These are phyloP conservation scores for Mimumesa dahlbomi DNA, from an alignment of 2,888 invertebrate species.

Conservation along the genomic window DNA sequence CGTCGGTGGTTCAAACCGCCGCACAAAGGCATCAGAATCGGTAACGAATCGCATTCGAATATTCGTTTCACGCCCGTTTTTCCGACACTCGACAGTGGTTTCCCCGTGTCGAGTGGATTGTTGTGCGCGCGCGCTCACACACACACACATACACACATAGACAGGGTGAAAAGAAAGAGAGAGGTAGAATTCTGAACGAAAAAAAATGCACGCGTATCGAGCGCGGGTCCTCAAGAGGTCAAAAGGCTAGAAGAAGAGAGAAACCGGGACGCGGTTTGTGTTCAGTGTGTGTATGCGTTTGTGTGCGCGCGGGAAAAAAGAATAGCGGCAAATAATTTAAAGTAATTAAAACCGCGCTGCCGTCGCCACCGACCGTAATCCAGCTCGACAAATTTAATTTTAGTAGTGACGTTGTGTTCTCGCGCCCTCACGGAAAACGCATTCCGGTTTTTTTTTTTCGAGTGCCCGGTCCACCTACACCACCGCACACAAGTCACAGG, in stretches of 20 bases:
- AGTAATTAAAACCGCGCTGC: conserved; percentile 70
- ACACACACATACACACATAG: neutral
- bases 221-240: conserved; percentile 5
- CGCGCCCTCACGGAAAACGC: conserved; percentile 34
- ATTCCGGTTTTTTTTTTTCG: conserved; percentile 23
- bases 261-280: conserved; percentile 11
- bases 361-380: conserved; percentile 62
- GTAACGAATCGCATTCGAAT: conserved; percentile 46
- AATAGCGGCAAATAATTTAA: conserved; percentile 68
- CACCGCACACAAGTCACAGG: too few relatives aligned
- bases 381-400: conserved; percentile 73
- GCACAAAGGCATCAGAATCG: too few relatives aligned
- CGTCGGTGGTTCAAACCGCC: too few relatives aligned
- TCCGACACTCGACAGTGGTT: conserved; percentile 7
- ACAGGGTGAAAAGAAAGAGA: neutral
- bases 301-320: conserved; percentile 21
- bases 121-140: neutral
- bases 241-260: conserved; percentile 7
- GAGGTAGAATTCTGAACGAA: conserved; percentile 13
- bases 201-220: conserved; percentile 24
- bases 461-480: conserved; percentile 1
- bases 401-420: conserved; percentile 52
- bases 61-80: conserved; percentile 35
- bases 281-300: too few relatives aligned
- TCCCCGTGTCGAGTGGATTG: neutral